Evolutionary conservation across 2,113 vertebrate species (phyloP), one percentile per base, ranked within the genome.

Genomic region (Butorides virescens): DNA sequence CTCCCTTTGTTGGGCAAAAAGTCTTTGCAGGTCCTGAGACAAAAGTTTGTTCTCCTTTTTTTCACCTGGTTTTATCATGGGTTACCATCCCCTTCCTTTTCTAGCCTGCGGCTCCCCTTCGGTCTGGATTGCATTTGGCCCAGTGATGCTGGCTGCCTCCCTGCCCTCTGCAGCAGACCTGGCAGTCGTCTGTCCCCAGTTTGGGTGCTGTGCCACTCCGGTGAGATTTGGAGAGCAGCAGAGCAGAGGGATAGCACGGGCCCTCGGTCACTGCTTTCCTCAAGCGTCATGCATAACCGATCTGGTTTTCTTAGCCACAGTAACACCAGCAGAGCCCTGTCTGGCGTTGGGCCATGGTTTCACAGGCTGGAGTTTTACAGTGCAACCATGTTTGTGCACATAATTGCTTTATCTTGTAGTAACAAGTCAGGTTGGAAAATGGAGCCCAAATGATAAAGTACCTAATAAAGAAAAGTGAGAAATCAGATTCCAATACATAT

Each of bases 371-470:
- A 85, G 52, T 75, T 94, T 39, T 63, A 56, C 52, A 49, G 50
- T 46, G n/a, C 47, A 46, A 4, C 86, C 53, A 1, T 53, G 10
- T 67, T 75, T 61, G 47, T 78, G 61, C 34, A 53, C 7, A 2
- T 68, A 86, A 91, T 85, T 94, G 36, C 87, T 90, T 95, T 91
- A 61, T 86, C 75, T 90, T 87, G 62, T 75, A 58, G 71, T 42
- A 88, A 76, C 73, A 76, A 93, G 91, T 84, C 62, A 84, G 37
- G 12, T 37, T 76, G 90, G 61, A 95, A 81, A 85, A 76, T 25
- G 25, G 67, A 68, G 32, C 4, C 15, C 30, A 87, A 85, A 82
- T 85, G 73, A 82, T 94, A 49, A 87, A 94, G 32, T 66, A 46
- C 20, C 34, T 75, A 87, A 90, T 82, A 93, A 88, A 75, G 27